Evolutionary conservation across 2,888 invertebrate genomes (phyloP), one percentile per base, ranked within the genome.

Genomic region (Orgyia antiqua): DNA sequence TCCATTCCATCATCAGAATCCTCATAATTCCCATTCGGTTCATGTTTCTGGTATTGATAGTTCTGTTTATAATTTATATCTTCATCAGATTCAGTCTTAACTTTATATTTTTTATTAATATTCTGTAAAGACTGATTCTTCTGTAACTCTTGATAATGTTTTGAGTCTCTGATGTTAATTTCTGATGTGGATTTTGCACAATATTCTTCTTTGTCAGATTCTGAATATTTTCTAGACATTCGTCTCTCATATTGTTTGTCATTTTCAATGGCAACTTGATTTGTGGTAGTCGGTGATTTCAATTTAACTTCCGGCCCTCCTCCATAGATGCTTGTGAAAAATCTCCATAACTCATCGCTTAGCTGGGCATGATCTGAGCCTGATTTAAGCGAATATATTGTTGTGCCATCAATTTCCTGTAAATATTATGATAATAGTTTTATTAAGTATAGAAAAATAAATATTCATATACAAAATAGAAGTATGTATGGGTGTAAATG

Each of bases 311-410:
- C 95, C 0, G 97, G 97, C 0, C 97, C 97, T 1, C 97, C 97
- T 6, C 95, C 94, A 67, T 98, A 98, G 30, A 94, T 94, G 39
- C 88, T 89, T 30, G 91, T 89, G 67, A 98, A 93, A 79, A 96
- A 97, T 45, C 91, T 88, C 97, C 97, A 98, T 33, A 95, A 88
- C 23, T 93, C 93, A 52, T 93, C 92, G 48, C 94, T 93, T 24
- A 97, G 88, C 61, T 95, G 94, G 1, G 92, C 93, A 68, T 94
- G 94, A 50, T 89, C 89, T 0, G 88, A 89, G 17, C 88, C 88
- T 6, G 77, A 77, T 34, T 86, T 87, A n/a, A 87, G 52, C 2
- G 59, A 52, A 59, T 71, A 70, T 0, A 64, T 62, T 4, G 69
- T 74, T 31, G 40, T 67, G 48, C 74, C 83, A 50, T 84, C 78